phyloP scores from a whole-genome alignment of 1,140 invertebrate genomes.

The Bursaphelenchus mucronatus region DNA sequence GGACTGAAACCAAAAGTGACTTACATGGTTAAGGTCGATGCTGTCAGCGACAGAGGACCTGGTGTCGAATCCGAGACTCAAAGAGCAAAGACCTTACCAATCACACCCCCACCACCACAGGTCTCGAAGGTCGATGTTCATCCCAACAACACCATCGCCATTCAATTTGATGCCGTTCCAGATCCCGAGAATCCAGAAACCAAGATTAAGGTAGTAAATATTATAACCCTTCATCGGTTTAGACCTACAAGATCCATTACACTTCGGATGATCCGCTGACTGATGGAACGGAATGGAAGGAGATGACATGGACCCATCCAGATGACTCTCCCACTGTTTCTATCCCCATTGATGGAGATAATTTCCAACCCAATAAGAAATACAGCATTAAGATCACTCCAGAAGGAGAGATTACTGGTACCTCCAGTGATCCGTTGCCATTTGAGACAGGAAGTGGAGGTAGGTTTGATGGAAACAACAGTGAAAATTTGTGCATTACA shows the following conservation, averaged over 20 bases:
- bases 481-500: conserved; percentile 21
- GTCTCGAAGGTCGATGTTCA: conserved; percentile 39
- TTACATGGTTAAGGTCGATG: conserved; percentile 53
- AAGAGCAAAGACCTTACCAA: conserved; percentile 44
- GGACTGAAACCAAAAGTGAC: conserved; percentile 49
- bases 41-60: conserved; percentile 56
- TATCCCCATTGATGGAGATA: conserved; percentile 54
- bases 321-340: conserved; percentile 30
- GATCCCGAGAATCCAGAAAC: conserved; percentile 57
- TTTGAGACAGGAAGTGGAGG: conserved; percentile 52
- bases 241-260: conserved; percentile 54
- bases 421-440: conserved; percentile 38
- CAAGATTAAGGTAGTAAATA: conserved; percentile 37
- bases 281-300: conserved; percentile 57
- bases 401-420: conserved; percentile 52
- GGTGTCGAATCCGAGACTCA: conserved; percentile 53
- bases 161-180: conserved; percentile 49
- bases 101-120: conserved; percentile 42
- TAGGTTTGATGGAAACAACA: conserved; percentile 21
- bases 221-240: neutral
- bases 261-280: conserved; percentile 50
- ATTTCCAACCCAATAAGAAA: conserved; percentile 60
- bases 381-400: conserved; percentile 55
- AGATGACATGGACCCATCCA: conserved; percentile 43
- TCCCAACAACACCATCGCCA: conserved; percentile 53